Percentiles rank a stretch among this genome's conserved stretches.
Evolutionary conservation across 2,888 invertebrate genomes (phyloP).

Genomic region (Dermolepida albohirtum): DNA sequence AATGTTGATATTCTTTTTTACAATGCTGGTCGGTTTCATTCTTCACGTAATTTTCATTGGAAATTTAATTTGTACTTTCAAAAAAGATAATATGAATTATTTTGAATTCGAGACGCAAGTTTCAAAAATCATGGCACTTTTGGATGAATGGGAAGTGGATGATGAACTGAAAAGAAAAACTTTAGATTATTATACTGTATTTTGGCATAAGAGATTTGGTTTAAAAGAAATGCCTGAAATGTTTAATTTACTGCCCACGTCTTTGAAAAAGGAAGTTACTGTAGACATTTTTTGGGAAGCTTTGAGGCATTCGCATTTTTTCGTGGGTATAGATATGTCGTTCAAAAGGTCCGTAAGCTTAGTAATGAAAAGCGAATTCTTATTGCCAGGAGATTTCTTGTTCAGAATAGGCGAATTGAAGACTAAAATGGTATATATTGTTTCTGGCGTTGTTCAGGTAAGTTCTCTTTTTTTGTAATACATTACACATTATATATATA

Average conservation of each 20-base stretch:
- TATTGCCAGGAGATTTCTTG: conserved; percentile 67
- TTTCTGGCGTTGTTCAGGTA: conserved; percentile 66
- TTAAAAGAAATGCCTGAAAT: conserved; percentile 65
- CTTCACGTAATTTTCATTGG: conserved; percentile 37
- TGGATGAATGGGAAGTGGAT: conserved; percentile 41
- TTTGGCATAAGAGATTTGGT: conserved; percentile 68
- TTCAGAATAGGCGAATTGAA: conserved; percentile 67
- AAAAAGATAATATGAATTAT: conserved; percentile 31
- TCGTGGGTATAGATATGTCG: conserved; percentile 67
- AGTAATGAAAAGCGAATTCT: conserved; percentile 67
- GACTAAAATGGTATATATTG: conserved; percentile 67
- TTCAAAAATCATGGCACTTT: conserved; percentile 27
- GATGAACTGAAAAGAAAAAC: conserved; percentile 41
- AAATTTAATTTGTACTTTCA: conserved; percentile 29
- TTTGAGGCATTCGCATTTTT: conserved; percentile 67
- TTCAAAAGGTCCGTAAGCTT: conserved; percentile 67
- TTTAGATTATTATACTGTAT: conserved; percentile 65
- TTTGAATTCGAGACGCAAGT: conserved; percentile 34
- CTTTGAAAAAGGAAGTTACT: conserved; percentile 68
- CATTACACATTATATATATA: too few relatives aligned
- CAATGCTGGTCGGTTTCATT: conserved; percentile 33
- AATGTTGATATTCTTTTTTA: conserved; percentile 14
- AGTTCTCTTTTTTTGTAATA: not conserved
- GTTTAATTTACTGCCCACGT: conserved; percentile 65
- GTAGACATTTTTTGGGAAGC: conserved; percentile 69